Base-by-base conservation (phyloP, 2,797 vertebrate species). In the Cyprinodon diabolis region DNA sequence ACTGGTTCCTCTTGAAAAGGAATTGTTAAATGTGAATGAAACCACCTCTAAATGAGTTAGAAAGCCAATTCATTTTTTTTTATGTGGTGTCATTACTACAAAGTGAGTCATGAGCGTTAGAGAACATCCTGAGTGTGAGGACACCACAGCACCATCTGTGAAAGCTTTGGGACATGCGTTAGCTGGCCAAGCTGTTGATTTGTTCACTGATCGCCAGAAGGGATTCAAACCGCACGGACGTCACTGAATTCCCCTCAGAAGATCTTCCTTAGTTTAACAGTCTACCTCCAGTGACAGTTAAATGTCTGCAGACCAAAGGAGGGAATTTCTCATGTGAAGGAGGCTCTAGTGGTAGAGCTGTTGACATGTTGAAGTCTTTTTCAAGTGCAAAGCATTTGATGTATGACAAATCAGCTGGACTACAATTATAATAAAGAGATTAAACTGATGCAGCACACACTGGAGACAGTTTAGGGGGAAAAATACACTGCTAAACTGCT, bases 221-320 rank as follows among this genome's bases (percentile, higher is more conserved):
- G 60, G 37, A 84, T 81, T 82, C 66, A 79, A 82, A 88, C 90
- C 85, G 70, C 85, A 86, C 66, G 73, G 83, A 90, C 81, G 81
- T 91, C 86, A 90, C 62, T 43, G 73, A 75, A 72, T 76, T 81
- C 66, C 76, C 68, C 68, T 57, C 62, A 81, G 81, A 83, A 66
- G 73, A 81, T 19, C 69, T 68, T 84, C 65, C 60, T 77, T 40
- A 71, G 37, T 82, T 79, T 66, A 58, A 80, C 55, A 57, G 81
- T 76, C 65, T 40, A 68, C 66, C 57, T 78, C 47, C 5, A 68
- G 65, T 83, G 78, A 81, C 78, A 54, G 80, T 68, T 78, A 56
- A 66, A 80, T 75, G 54, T 78, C 80, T 85, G 77, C 73, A 23
- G 79, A 60, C 40, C 52, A 66, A 79, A 68, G 47, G 25, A 70